Base-by-base conservation (phyloP, 1,140 invertebrate species). In the Orchestia grillus region DNA sequence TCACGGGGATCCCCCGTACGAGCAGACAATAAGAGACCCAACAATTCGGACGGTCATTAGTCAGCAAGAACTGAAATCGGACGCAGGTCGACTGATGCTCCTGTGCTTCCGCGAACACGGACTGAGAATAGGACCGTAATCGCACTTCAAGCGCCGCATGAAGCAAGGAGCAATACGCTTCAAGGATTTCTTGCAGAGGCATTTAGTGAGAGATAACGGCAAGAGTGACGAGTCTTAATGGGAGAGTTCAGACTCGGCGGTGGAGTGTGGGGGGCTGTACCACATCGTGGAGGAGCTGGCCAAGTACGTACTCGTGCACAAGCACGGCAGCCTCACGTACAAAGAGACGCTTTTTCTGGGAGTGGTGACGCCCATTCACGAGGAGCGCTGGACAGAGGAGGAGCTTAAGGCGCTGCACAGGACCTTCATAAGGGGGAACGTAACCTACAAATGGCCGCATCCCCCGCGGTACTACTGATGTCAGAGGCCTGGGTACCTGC, bases 271-370 rank as follows among this genome's bases (percentile, higher is more conserved):
- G 44, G 92, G 44, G 11, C 43, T 40, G 8, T 45, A 44, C 44
- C 92, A 94, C 92, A 94, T 44, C 43, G 43, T 94, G 44, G 43
- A 44, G 44, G 40, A 45, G 36, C 11, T 45, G 44, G 43, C 43
- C 43, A 94, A 94, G 44, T 94, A 94, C 44, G 92, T 94, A 16
- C 44, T 94, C 0, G 44, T 94, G 8, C 92, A 94, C 36, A 28
- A 94, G 40, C 92, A 57, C 91, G 62, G 53, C 96, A 57, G 36
- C 77, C 42, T 45, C 44, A 0, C 44, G 42, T 92, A 41, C 87
- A 96, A 97, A n/a, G 96, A 97, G 42, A 95, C 95, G 43, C 96
- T 47, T 11, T 87, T 95, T 11, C 90, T 96, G 53, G 92, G 92
- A 0, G 23, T 15, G 44, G 92, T 43, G 53, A 88, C 41, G 42